Percentiles rank a stretch among this genome's conserved stretches.
Conservation (phyloP, 92 coral and sea anemone species). For the Porites rus region DNA sequence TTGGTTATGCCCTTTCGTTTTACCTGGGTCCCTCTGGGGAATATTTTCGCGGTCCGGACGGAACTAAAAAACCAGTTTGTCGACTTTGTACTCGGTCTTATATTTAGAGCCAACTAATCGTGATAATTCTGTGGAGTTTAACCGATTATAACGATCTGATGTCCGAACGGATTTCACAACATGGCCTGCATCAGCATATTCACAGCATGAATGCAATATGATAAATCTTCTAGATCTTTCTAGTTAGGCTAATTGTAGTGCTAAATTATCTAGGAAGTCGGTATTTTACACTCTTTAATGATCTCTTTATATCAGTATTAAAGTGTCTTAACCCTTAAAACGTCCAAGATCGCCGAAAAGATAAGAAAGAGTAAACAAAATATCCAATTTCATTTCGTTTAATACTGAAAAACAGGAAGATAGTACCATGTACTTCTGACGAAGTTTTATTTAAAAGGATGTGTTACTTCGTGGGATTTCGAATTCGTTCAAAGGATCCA, state of each 20-base stretch:
- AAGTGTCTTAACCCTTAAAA: background rate
- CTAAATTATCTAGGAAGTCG: background rate
- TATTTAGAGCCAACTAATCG: background rate
- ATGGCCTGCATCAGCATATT: background rate
- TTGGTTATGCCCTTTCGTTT: too few species aligned
- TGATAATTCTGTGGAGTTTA: background rate
- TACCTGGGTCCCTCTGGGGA: too few species aligned
- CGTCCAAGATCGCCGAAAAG: background rate
- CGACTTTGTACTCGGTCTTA: background rate
- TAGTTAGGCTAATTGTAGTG: background rate
- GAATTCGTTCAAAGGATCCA: too few species aligned
- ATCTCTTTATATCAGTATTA: background rate
- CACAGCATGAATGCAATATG: too few species aligned
- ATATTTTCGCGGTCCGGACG: too few species aligned
- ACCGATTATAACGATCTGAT: background rate
- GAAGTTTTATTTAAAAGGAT: too few species aligned
- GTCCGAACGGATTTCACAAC: background rate
- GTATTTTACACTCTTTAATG: background rate
- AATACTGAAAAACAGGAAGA: too few species aligned
- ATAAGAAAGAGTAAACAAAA: too few species aligned
- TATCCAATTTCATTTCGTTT: too few species aligned
- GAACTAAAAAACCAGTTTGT: background rate
- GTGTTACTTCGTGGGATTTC: too few species aligned
- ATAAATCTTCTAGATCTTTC: conserved; percentile 6
- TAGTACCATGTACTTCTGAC: too few species aligned